These are phyloP conservation scores for Macaca nemestrina DNA, from an alignment of 2,113 vertebrate species.

Conservation along the genomic window DNA sequence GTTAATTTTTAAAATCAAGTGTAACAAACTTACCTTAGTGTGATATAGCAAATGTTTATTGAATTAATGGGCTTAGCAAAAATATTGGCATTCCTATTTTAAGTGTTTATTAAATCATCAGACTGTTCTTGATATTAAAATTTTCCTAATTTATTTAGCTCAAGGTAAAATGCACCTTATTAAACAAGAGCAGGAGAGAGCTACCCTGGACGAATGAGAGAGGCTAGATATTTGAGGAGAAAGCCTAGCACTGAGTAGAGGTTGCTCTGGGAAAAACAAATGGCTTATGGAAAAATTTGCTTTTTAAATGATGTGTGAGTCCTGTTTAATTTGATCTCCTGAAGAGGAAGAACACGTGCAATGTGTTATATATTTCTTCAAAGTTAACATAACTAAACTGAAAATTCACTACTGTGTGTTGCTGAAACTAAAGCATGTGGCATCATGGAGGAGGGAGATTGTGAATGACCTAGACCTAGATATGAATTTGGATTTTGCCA, in stretches of 20 bases:
- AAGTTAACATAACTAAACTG: background rate
- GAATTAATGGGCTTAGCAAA: constrained; percentile 55
- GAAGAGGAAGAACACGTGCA: background rate
- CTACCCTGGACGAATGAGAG: background rate
- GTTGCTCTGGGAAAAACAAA: background rate
- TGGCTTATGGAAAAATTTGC: background rate
- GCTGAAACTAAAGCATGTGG: background rate
- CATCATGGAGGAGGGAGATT: background rate
- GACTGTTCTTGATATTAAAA: constrained; percentile 52
- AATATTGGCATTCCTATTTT: constrained; percentile 37
- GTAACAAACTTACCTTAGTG: constrained; percentile 38
- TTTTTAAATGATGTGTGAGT: background rate
- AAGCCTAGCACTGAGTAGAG: background rate
- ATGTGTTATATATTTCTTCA: background rate
- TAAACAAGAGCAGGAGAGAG: background rate
- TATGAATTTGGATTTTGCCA: background rate
- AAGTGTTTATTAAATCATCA: constrained; percentile 53
- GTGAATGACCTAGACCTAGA: background rate
- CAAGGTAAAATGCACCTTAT: constrained; percentile 20
- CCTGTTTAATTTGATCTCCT: background rate
- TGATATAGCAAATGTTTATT: constrained; percentile 44
- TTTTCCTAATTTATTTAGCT: constrained; percentile 37
- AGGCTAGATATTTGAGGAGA: background rate
- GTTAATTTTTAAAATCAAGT: constrained; percentile 54
- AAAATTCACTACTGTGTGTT: background rate